Percentiles rank a stretch among this genome's conserved stretches.
Conservation (phyloP, 64 coral and sea anemone genomes). For the Montipora efflorescens region DNA sequence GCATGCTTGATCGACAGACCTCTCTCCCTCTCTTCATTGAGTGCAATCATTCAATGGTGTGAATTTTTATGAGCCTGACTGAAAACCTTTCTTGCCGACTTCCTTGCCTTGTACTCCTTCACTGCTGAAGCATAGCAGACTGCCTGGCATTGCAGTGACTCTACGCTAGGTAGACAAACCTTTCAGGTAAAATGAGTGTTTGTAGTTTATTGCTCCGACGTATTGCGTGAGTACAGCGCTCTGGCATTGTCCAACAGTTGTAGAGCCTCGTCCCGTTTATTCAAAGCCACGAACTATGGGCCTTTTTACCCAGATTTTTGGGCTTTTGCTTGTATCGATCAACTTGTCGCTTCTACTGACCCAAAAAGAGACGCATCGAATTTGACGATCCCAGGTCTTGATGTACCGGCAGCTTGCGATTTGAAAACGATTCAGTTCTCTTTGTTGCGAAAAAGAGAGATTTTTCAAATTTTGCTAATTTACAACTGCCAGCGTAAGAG, state of each 20-base stretch:
- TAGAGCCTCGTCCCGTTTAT: neutral
- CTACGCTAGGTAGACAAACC: constrained; percentile 23
- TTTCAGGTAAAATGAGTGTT: constrained; percentile 14
- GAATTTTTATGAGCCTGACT: neutral
- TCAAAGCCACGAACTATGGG: neutral
- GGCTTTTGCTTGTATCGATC: neutral
- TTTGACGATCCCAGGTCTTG: neutral
- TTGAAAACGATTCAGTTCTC: neutral
- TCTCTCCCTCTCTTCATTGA: neutral
- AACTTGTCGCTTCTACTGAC: neutral
- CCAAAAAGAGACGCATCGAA: neutral
- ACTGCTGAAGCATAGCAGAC: neutral
- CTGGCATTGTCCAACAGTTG: neutral
- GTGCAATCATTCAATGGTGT: neutral
- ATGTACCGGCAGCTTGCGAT: neutral
- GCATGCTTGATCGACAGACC: neutral
- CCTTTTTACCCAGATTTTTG: neutral
- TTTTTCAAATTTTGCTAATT: neutral
- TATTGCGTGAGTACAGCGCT: constrained; percentile 27
- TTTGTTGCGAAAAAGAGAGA: neutral
- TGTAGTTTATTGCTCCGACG: neutral
- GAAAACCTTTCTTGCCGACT: neutral
- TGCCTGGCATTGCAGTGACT: constrained; percentile 19
- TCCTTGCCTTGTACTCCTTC: neutral
- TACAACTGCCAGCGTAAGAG: neutral